These are phyloP conservation scores for Andrena trimmerana DNA, from an alignment of 2,888 invertebrate genomes.

Conservation along the genomic window DNA sequence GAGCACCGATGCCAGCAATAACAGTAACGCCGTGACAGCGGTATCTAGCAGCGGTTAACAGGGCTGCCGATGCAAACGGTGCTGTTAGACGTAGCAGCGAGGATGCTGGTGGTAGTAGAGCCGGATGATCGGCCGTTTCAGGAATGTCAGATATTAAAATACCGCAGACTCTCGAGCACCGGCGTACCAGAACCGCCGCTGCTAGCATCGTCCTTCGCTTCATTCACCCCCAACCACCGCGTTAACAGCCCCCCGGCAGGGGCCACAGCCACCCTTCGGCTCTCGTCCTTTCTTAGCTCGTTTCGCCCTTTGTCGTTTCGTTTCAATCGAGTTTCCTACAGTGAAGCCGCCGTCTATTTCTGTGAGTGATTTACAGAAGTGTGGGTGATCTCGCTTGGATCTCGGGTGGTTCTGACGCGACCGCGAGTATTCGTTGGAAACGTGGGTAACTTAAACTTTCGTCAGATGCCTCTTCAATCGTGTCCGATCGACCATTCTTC, in stretches of 20 bases:
- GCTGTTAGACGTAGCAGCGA: slow-evolving; percentile 11
- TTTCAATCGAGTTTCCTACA: slow-evolving; percentile 34
- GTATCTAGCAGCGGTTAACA: slow-evolving; percentile 37
- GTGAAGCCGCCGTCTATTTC: slow-evolving; percentile 25
- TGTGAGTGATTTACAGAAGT: not conserved
- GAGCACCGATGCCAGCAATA: slow-evolving; percentile 22
- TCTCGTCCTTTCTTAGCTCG: slow-evolving; percentile 42
- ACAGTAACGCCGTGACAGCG: slow-evolving; percentile 39
- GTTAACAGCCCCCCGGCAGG: slow-evolving; percentile 24
- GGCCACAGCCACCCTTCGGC: slow-evolving; percentile 3
- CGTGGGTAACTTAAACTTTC: too few relatives aligned
- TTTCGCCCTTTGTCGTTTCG: slow-evolving; percentile 13
- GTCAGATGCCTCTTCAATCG: too few relatives aligned
- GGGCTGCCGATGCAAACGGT: slow-evolving; percentile 40
- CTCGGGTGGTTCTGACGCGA: too few relatives aligned
- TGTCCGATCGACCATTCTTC: too few relatives aligned
- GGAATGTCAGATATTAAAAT: slow-evolving; percentile 85
- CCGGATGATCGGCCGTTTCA: slow-evolving; percentile 81
- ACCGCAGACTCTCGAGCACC: slow-evolving; percentile 80
- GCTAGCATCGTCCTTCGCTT: slow-evolving; percentile 53
- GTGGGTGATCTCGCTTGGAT: not conserved
- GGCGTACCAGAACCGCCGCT: slow-evolving; percentile 66
- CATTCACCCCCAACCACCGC: slow-evolving; percentile 26
- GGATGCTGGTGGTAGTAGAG: slow-evolving; percentile 65
- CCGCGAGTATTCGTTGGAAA: too few relatives aligned